These are phyloP conservation scores for Hephaestus fuliginosus DNA, from an alignment of 2,797 vertebrate genomes.

Conservation along the genomic window DNA sequence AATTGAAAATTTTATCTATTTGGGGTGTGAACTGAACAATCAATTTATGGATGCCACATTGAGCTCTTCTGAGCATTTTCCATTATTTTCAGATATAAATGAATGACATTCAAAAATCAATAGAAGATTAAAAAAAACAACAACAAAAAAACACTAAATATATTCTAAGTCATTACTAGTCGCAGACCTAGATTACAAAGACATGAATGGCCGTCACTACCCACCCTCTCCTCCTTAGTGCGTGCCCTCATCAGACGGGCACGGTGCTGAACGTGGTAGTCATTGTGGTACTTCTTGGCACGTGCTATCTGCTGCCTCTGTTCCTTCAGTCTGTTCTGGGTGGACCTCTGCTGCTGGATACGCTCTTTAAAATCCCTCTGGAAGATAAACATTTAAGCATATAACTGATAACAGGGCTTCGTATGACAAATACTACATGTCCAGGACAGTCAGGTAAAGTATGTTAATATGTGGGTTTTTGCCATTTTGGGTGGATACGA, in stretches of 20 bases:
- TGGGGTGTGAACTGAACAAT: neutral
- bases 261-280: conserved; percentile 91
- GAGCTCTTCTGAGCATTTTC: neutral
- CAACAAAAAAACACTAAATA: neutral
- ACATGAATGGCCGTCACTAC: neutral
- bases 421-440: neutral
- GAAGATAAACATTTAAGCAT: neutral
- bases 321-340: conserved; percentile 90
- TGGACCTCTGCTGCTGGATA: conserved; percentile 88
- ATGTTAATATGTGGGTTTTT: neutral
- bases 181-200: neutral
- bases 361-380: conserved; percentile 90
- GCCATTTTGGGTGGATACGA: neutral
- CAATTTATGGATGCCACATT: too few species aligned
- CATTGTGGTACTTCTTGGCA: conserved; percentile 91
- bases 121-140: neutral
- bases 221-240: conserved; percentile 93
- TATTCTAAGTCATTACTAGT: neutral
- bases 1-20: neutral
- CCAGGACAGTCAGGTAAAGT: neutral
- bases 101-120: too few species aligned
- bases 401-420: neutral
- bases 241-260: conserved; percentile 91
- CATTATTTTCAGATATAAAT: neutral
- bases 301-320: conserved; percentile 90